Percentiles rank a stretch among this genome's conserved stretches.
Conservation (phyloP, 2,888 invertebrate genomes). For the Carterocephalus palaemon region DNA sequence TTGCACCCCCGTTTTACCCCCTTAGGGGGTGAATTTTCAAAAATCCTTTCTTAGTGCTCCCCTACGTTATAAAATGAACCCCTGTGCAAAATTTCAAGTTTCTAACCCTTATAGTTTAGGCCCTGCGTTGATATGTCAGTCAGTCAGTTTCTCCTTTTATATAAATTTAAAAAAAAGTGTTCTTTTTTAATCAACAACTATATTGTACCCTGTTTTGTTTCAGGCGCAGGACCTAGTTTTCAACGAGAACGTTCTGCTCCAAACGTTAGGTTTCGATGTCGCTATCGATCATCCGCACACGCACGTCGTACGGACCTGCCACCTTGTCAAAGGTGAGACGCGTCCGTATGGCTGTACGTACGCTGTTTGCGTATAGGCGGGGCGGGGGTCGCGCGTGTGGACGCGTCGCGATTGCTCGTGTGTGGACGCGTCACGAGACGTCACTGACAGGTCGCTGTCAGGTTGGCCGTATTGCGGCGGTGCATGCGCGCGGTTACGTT, state of each 20-base stretch:
- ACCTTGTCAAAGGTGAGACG: conserved; percentile 92
- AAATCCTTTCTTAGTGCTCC: too few species aligned
- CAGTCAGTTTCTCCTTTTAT: too few species aligned
- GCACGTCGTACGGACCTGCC: conserved; percentile 97
- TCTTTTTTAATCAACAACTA: neutral
- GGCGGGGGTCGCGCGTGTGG: conserved; percentile 22
- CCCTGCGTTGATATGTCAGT: too few species aligned
- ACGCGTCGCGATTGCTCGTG: conserved; percentile 37
- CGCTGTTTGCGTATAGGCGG: conserved; percentile 32
- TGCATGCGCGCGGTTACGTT: neutral
- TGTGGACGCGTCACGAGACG: conserved; percentile 23
- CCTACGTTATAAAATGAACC: too few species aligned
- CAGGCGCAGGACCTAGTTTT: conserved; percentile 96
- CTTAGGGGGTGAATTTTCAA: too few species aligned
- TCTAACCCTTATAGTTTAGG: too few species aligned
- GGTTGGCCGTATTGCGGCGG: too few species aligned
- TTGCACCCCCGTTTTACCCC: too few species aligned
- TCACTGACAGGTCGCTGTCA: conserved; percentile 25
- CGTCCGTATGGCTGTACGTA: conserved; percentile 36
- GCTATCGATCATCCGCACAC: conserved; percentile 99
- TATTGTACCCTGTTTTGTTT: conserved; percentile 29
- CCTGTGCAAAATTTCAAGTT: too few species aligned
- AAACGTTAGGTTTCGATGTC: conserved; percentile 98
- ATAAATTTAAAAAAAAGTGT: too few species aligned
- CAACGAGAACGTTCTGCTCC: conserved; percentile 97